Base-by-base conservation (phyloP, 2,113 vertebrate species). In the Urocynchramus pylzowi region DNA sequence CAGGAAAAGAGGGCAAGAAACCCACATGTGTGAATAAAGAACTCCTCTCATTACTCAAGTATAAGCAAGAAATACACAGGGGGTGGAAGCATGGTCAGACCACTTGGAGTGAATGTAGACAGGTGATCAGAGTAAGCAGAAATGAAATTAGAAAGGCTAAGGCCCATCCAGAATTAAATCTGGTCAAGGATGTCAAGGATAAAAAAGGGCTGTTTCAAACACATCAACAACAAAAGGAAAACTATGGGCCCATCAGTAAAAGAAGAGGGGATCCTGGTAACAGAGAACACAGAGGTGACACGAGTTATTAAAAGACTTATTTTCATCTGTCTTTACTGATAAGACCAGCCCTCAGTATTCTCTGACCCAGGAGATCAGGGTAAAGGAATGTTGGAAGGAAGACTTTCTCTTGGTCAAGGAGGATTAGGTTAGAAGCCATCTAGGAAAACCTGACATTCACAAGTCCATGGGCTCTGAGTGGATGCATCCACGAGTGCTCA, bases 321-420 rank as follows among this genome's bases (percentile, higher is more conserved):
- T 44, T 52, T 13, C 1, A 0, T 59, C 23, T 1, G 2, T 57
- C 28, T 33, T 52, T 4, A 33, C 4, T 24, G 44, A 11, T 6
- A 57, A 22, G 12, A 50, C 5, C 27, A 74, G 27, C 3, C 16
- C 18, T 57, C 27, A 50, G 37, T 20, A 65, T 16, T 65, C 59
- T 39, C 39, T 54, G 28, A 39, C 6, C 18, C 49, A 23, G 50
- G 17, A 49, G 49, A 31, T 9, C 7, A 31, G 27, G 5, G 12
- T 50, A 33, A 65, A 33, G 18, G 26, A 49, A 42, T 22, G 5
- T 9, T 65, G 67, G 8, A 57, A 63, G 21, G 9, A 71, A 73
- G 35, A 23, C 3, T 37, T 41, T 64, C 2, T 27, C 42, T 33
- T 65, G 35, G 23, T 50, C 13, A 31, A 41, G n/a, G 16, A 63